Evolutionary conservation across 2,888 invertebrate species (phyloP).

Genomic region (Acrobasis repandana): DNA sequence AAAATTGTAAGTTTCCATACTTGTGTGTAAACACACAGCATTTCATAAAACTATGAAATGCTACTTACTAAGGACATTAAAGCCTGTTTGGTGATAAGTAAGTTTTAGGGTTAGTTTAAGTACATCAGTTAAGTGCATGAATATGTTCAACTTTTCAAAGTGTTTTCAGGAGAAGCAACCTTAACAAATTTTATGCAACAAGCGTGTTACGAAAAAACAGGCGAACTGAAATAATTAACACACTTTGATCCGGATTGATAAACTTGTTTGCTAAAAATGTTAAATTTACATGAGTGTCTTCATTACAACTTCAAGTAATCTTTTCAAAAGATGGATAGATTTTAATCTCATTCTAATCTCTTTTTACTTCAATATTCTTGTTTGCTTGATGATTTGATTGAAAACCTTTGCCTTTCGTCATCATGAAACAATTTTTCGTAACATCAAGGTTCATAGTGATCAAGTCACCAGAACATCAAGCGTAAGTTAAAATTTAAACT

Average conservation of each 20-base stretch:
- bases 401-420: background rate
- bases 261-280: constrained; percentile 20
- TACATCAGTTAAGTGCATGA: too few relatives aligned
- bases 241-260: constrained; percentile 24
- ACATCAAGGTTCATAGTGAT: background rate
- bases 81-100: background rate
- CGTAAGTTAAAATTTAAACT: background rate
- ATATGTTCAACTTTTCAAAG: background rate
- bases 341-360: background rate
- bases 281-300: constrained; percentile 3
- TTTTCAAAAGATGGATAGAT: background rate
- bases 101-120: too few relatives aligned
- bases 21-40: too few relatives aligned
- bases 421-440: background rate
- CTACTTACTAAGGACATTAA: too few relatives aligned
- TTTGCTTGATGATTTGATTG: too few relatives aligned
- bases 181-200: constrained; percentile 15
- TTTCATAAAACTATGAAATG: too few relatives aligned
- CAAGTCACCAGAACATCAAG: background rate
- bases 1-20: background rate
- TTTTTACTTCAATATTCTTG: too few relatives aligned
- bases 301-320: background rate
- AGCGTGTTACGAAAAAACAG: constrained; percentile 24
- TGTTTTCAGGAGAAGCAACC: background rate
- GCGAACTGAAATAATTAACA: constrained; percentile 24